Conservation (phyloP, 2,888 invertebrate species). For the Antheraea yamamai region DNA sequence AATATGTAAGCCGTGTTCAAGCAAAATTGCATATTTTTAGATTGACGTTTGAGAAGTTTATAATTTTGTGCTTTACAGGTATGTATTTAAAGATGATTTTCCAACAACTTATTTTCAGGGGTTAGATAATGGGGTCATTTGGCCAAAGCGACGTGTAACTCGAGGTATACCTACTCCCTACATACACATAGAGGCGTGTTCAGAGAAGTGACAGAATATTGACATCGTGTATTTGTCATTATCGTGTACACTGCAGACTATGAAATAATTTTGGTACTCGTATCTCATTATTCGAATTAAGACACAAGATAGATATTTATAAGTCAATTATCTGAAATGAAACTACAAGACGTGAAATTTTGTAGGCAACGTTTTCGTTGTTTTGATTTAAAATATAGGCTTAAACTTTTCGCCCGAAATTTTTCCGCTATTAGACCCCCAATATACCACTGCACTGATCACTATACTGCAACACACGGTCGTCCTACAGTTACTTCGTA, state of each 20-base stretch:
- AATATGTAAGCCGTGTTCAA: constrained; percentile 41
- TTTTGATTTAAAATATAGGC: too few relatives aligned
- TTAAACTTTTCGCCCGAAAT: too few relatives aligned
- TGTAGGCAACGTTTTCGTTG: too few relatives aligned
- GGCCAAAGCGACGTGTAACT: constrained; percentile 67
- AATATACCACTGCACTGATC: too few relatives aligned
- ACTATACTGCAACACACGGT: too few relatives aligned
- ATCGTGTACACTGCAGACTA: constrained; percentile 42
- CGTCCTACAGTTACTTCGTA: too few relatives aligned
- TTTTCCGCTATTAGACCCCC: too few relatives aligned
- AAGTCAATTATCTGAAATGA: too few relatives aligned
- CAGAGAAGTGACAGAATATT: constrained; percentile 65
- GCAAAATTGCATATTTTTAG: constrained; percentile 52
- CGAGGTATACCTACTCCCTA: constrained; percentile 25
- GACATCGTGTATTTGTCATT: constrained; percentile 57
- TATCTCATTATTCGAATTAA: background rate
- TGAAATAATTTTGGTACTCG: background rate
- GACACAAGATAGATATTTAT: background rate
- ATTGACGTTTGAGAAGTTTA: constrained; percentile 36
- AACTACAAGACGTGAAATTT: too few relatives aligned
- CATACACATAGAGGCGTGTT: constrained; percentile 61
- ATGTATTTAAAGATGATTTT: constrained; percentile 48
- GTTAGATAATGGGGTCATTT: constrained; percentile 73
- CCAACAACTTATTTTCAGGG: constrained; percentile 43
- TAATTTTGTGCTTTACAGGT: constrained; percentile 44